Conservation (phyloP, 2,888 invertebrate genomes). For the Lepidochrysops patricia region DNA sequence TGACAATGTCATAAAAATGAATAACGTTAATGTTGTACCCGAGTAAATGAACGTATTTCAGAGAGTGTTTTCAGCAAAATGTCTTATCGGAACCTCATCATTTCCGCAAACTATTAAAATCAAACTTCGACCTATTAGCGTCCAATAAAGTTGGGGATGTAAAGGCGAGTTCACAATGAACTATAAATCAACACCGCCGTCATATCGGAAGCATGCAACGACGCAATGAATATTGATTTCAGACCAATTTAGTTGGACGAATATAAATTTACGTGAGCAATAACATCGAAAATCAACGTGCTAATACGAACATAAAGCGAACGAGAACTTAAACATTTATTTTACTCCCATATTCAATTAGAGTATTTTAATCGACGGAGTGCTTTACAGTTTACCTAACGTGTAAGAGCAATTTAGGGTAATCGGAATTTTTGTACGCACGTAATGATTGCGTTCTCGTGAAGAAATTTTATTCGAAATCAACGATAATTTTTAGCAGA, state of each 20-base stretch:
- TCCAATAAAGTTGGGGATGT: constrained; percentile 14
- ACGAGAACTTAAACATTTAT: constrained; percentile 9
- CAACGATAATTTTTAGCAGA: neutral
- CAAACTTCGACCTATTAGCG: constrained; percentile 9
- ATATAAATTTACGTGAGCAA: constrained; percentile 38
- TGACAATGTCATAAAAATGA: too few species aligned
- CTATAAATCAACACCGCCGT: constrained; percentile 55
- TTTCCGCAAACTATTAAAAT: neutral
- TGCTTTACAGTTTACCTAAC: constrained; percentile 4
- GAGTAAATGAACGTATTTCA: neutral
- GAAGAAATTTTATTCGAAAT: neutral
- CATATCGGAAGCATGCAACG: constrained; percentile 43
- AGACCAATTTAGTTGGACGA: constrained; percentile 42
- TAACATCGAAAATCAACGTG: constrained; percentile 22
- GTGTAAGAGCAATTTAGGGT: constrained; percentile 5
- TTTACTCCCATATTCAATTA: constrained; percentile 13
- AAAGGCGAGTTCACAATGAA: constrained; percentile 32
- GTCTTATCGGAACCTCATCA: neutral
- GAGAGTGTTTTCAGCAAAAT: neutral
- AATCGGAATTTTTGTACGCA: neutral
- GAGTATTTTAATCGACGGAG: neutral
- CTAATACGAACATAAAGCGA: constrained; percentile 16
- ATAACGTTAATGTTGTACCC: neutral
- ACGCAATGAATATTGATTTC: constrained; percentile 60
- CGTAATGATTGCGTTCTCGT: neutral